Conservation (phyloP, 2,113 vertebrate species). For the Beaufortia kweichowensis region DNA sequence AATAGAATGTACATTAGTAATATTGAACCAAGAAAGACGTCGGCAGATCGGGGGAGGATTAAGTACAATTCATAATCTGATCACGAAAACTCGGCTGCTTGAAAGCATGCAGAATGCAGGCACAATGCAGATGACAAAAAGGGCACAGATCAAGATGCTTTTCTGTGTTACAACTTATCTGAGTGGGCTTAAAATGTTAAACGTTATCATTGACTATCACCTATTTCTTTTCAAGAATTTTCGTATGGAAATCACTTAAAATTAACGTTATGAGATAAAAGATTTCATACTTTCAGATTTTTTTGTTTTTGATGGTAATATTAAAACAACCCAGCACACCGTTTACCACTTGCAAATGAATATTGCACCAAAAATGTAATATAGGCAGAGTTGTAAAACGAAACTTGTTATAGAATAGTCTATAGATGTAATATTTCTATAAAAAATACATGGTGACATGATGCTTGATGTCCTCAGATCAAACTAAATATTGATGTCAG, state of each 20-base stretch:
- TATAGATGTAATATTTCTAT: not conserved
- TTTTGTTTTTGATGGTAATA: not conserved
- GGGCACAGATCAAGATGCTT: conserved; percentile 39
- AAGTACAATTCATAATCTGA: conserved; percentile 74
- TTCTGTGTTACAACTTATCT: conserved; percentile 31
- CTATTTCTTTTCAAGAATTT: not conserved
- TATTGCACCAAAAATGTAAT: too few relatives aligned
- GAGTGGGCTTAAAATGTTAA: conserved; percentile 25
- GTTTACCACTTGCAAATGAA: not conserved
- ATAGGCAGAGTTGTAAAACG: too few relatives aligned
- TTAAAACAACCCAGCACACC: not conserved
- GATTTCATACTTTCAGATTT: not conserved
- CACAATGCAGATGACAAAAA: conserved; percentile 25
- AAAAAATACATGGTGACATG: not conserved
- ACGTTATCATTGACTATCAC: not conserved
- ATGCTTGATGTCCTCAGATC: not conserved
- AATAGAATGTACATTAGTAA: conserved; percentile 75
- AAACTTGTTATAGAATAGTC: too few relatives aligned
- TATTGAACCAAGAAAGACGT: conserved; percentile 64
- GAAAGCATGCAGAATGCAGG: conserved; percentile 41
- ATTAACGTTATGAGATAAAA: not conserved
- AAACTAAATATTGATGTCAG: conserved; percentile 43
- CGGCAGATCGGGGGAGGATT: conserved; percentile 70
- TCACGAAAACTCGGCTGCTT: conserved; percentile 60
- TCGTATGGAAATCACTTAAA: not conserved